phyloP scores from a whole-genome alignment of 2,888 invertebrate species.

The Drosophila mimica region DNA sequence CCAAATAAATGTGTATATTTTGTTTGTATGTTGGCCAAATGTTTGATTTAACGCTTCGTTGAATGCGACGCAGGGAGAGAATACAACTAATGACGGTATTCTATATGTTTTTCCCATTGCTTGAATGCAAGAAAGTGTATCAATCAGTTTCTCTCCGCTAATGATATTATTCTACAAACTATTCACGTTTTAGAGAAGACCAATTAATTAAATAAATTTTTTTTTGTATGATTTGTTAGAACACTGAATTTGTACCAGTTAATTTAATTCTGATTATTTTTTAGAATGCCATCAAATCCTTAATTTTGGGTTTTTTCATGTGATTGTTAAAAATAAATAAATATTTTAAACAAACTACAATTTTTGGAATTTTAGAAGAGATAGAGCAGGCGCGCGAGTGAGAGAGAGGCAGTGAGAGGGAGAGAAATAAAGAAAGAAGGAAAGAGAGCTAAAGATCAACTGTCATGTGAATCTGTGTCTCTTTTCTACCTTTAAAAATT shows the following conservation, averaged over 20 bases:
- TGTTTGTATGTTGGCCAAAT: conserved; percentile 42
- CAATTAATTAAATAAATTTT: background rate
- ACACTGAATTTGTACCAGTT: background rate
- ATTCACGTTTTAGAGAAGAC: background rate
- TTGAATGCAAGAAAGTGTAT: background rate
- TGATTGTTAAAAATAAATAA: background rate
- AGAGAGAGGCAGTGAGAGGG: too few species aligned
- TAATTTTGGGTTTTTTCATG: background rate
- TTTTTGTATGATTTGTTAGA: too few species aligned
- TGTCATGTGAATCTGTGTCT: background rate
- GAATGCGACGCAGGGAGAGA: conserved; percentile 17
- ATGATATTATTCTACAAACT: background rate
- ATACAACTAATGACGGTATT: conserved; percentile 20
- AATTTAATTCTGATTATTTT: background rate
- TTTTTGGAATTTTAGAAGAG: too few species aligned
- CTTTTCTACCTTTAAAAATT: background rate
- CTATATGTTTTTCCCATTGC: background rate
- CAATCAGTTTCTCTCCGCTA: background rate
- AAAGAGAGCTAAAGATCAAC: background rate
- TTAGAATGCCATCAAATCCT: background rate
- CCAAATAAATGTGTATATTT: conserved; percentile 1
- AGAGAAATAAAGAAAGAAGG: too few species aligned
- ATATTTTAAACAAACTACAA: background rate
- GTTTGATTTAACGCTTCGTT: conserved; percentile 69
- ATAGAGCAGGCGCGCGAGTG: too few species aligned